These are phyloP conservation scores for Nephrotoma guestfalica DNA, from an alignment of 2,888 invertebrate species.

Conservation along the genomic window DNA sequence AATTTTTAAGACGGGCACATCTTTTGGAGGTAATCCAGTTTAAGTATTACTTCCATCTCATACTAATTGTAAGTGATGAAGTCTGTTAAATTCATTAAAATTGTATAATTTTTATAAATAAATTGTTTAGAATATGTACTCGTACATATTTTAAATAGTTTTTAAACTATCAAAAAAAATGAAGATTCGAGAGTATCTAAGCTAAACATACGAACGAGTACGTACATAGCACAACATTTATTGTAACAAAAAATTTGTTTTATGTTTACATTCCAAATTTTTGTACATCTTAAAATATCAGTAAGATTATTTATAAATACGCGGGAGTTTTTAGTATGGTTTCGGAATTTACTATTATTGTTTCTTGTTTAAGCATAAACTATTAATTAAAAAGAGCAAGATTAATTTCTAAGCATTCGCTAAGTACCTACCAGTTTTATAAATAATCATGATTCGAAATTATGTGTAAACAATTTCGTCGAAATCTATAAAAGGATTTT, in stretches of 20 bases:
- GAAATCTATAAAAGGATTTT: background rate
- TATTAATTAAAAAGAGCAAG: background rate
- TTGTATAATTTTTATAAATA: background rate
- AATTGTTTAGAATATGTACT: background rate
- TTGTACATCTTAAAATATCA: background rate
- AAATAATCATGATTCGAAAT: background rate
- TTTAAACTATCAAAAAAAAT: background rate
- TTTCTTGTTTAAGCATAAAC: background rate
- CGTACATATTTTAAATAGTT: background rate
- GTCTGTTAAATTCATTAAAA: background rate
- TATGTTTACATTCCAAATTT: background rate
- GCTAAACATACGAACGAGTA: background rate
- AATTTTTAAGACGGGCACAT: too few relatives aligned
- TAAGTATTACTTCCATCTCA: background rate
- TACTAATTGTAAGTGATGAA: too few relatives aligned
- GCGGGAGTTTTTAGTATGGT: background rate
- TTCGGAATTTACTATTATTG: background rate
- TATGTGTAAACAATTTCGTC: background rate
- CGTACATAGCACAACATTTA: background rate
- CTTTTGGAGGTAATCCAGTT: background rate
- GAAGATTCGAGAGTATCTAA: background rate
- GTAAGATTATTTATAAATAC: background rate
- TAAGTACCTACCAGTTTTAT: too few relatives aligned
- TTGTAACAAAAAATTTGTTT: background rate
- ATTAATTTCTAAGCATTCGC: background rate